These are phyloP conservation scores for Ostrea denselamellosa DNA, from an alignment of 1,140 invertebrate species.

Conservation along the genomic window DNA sequence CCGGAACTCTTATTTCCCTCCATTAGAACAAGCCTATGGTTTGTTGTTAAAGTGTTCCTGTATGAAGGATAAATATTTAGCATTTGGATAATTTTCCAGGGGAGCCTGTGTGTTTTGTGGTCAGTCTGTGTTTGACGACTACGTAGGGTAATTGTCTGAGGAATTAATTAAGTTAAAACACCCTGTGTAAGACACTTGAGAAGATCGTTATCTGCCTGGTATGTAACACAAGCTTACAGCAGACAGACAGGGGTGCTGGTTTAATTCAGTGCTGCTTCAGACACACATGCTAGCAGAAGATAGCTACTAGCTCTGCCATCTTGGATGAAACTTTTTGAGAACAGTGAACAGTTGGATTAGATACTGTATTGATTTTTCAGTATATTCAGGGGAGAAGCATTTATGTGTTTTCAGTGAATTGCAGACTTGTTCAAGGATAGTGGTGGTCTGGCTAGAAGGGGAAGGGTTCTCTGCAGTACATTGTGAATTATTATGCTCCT, in stretches of 20 bases:
- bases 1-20: background rate
- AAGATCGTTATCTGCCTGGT: constrained; percentile 23
- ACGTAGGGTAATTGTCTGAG: background rate
- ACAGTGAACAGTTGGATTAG: background rate
- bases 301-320: constrained; percentile 16
- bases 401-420: background rate
- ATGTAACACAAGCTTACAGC: constrained; percentile 2
- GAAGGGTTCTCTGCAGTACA: background rate
- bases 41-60: background rate
- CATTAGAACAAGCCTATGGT: background rate
- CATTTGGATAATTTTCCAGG: background rate
- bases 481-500: constrained; percentile 15
- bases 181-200: constrained; percentile 22
- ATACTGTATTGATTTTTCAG: constrained; percentile 26
- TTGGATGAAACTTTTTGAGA: constrained; percentile 14
- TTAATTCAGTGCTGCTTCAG: background rate
- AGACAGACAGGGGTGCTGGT: constrained; percentile 13
- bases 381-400: constrained; percentile 11
- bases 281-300: constrained; percentile 15
- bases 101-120: background rate
- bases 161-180: constrained; percentile 36
- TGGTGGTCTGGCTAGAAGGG: background rate
- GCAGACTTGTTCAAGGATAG: background rate
- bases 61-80: constrained; percentile 16
- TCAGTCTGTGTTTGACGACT: background rate